Conservation (phyloP, 2,888 invertebrate genomes). For the Epinotia nisella region DNA sequence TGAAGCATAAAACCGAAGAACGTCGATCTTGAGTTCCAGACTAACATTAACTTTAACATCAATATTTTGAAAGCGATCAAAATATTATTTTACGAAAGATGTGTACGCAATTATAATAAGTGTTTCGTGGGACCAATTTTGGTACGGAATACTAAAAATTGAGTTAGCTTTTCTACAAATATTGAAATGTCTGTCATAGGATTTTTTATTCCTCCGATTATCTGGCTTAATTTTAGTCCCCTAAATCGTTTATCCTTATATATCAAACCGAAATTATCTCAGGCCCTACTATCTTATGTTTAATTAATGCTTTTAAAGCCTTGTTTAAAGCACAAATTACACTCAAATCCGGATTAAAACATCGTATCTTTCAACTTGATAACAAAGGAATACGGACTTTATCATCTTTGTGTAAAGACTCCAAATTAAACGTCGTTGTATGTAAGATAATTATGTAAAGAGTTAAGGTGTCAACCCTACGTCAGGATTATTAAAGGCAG, state of each 20-base stretch:
- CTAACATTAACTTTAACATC: background rate
- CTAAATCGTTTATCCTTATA: constrained; percentile 40
- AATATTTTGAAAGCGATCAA: background rate
- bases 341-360: background rate
- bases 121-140: no score
- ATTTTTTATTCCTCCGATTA: background rate
- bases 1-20: background rate
- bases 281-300: constrained; percentile 42
- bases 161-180: background rate
- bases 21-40: background rate
- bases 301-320: constrained; percentile 47
- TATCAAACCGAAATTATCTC: constrained; percentile 39
- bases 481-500: constrained; percentile 50
- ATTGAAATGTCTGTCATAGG: no score
- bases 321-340: constrained; percentile 46
- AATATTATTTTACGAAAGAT: background rate
- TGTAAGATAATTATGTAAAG: constrained; percentile 40
- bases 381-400: background rate
- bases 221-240: background rate
- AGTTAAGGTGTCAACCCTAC: constrained; percentile 52
- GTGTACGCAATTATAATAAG: background rate
- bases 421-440: background rate
- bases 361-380: background rate
- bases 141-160: no score
- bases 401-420: background rate